Base-by-base conservation (phyloP, 2,113 vertebrate genomes). In the Cebidichthys violaceus region DNA sequence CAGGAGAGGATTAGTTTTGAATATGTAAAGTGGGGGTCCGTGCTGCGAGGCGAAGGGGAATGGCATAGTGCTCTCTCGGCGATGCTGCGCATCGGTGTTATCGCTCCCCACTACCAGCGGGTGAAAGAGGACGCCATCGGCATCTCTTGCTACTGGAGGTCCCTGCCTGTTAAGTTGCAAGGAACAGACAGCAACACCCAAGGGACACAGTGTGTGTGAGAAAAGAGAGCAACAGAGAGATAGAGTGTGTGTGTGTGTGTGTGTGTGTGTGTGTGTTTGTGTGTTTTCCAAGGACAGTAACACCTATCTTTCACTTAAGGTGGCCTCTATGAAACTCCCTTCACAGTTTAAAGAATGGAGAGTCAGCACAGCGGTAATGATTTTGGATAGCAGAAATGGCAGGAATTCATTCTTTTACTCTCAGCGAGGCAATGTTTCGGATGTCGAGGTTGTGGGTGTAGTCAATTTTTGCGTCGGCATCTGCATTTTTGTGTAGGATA, bases 11-110 rank as follows among this genome's bases (percentile, higher is more conserved):
- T 97, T 96, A 96, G 94, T 94, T 87, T 96, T 96, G 97, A 97
- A 97, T 97, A 97, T 96, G 96, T 96, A 97, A 96, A 97, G 95
- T 94, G 80, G 62, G 92, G 93, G 95, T 95, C 92, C 90, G 90
- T 85, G 93, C 92, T 96, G 95, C 50, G 39, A 90, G 79, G 85
- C 70, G 45, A 65, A 69, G 81, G 72, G 92, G 92, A 95, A 76
- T 35, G 72, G 94, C 95, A 57, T 91, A 94, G 93, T 92, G 82
- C 84, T 83, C 77, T 79, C 72, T 75, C 41, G 64, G 81, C 65
- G 55, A 50, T 18, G 70, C 80, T 39, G 72, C 39, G 73, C 50
- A 2, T 79, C 17, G 31, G 84, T 77, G 69, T 89, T 91, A 86
- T 90, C 82, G 33, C 73, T 82, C 80, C 81, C 71, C 70, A 29